Evolutionary conservation across 92 coral and sea anemone species (phyloP).

Genomic region (Epizoanthus ramosus): DNA sequence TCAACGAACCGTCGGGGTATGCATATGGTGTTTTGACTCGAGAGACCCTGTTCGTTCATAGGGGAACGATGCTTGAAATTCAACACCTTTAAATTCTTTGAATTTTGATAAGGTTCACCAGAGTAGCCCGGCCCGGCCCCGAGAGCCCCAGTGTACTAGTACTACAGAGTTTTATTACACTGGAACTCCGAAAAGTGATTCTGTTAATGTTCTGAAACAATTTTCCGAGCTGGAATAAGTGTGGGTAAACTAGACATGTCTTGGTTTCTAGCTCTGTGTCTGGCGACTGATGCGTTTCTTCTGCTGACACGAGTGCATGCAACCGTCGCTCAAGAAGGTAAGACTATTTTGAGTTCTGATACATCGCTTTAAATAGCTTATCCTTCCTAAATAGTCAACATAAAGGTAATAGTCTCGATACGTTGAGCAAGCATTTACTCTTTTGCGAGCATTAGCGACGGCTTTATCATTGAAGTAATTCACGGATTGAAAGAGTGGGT

Average conservation of each 20-base stretch:
- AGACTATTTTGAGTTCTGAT: background rate
- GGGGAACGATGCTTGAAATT: slow-evolving; percentile 11
- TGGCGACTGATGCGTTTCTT: background rate
- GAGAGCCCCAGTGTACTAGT: background rate
- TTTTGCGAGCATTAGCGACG: no score
- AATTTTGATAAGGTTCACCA: slow-evolving; percentile 2
- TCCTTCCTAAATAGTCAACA: no score
- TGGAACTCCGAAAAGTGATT: background rate
- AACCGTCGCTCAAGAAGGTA: slow-evolving; percentile 13
- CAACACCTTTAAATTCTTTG: slow-evolving; percentile 28
- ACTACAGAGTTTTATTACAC: background rate
- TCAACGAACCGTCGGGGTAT: slow-evolving; percentile 11
- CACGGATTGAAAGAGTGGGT: no score
- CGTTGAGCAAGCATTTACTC: no score
- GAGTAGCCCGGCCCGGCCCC: background rate
- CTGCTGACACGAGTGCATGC: slow-evolving; percentile 17
- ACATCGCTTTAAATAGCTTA: no score
- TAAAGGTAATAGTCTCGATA: no score
- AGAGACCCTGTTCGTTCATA: no score
- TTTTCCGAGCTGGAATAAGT: background rate
- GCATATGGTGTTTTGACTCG: slow-evolving; percentile 37
- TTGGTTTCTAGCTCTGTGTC: background rate
- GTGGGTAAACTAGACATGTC: background rate
- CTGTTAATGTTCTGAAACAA: background rate
- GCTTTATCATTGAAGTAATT: no score